A percentile compares a stretch with the other conserved stretches of the same genome.
Evolutionary conservation across 2,113 vertebrate genomes (phyloP).

Genomic region (Penelope pileata): DNA sequence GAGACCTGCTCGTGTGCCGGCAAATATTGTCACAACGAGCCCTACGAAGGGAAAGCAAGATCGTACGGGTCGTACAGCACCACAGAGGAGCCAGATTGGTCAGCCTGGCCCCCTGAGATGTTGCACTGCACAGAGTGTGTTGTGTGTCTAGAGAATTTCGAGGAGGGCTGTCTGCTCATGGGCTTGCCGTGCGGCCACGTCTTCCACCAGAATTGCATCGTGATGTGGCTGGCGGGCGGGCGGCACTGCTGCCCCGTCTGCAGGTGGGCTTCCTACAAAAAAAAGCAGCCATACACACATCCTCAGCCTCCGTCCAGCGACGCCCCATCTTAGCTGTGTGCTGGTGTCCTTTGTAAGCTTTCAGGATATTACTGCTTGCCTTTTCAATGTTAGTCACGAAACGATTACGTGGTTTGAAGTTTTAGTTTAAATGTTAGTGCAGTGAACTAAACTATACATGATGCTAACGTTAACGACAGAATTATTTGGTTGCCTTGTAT

Average conservation of each 20-base stretch:
- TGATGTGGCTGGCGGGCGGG: slow-evolving; percentile 90
- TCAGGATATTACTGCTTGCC: slow-evolving; percentile 82
- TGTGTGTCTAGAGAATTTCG: slow-evolving; percentile 96
- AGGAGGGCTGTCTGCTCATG: slow-evolving; percentile 86
- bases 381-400: slow-evolving; percentile 85
- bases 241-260: slow-evolving; percentile 96
- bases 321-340: slow-evolving; percentile 69
- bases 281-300: slow-evolving; percentile 81
- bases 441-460: slow-evolving; percentile 78
- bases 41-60: background rate
- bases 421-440: slow-evolving; percentile 84
- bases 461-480: slow-evolving; percentile 76
- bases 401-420: slow-evolving; percentile 81
- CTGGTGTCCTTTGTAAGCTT: slow-evolving; percentile 73
- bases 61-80: slow-evolving; percentile 35
- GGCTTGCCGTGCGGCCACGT: slow-evolving; percentile 93
- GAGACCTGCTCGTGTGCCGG: slow-evolving; percentile 56
- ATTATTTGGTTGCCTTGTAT: slow-evolving; percentile 81
- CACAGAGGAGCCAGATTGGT: slow-evolving; percentile 82
- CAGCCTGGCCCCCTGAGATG: slow-evolving; percentile 84
- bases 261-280: slow-evolving; percentile 95
- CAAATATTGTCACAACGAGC: slow-evolving; percentile 7
- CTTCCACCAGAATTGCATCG: slow-evolving; percentile 96
- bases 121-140: slow-evolving; percentile 93
- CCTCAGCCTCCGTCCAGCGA: slow-evolving; percentile 60